Base-by-base conservation (phyloP, 2,888 invertebrate genomes). In the Caenorhabditis sulstoni region DNA sequence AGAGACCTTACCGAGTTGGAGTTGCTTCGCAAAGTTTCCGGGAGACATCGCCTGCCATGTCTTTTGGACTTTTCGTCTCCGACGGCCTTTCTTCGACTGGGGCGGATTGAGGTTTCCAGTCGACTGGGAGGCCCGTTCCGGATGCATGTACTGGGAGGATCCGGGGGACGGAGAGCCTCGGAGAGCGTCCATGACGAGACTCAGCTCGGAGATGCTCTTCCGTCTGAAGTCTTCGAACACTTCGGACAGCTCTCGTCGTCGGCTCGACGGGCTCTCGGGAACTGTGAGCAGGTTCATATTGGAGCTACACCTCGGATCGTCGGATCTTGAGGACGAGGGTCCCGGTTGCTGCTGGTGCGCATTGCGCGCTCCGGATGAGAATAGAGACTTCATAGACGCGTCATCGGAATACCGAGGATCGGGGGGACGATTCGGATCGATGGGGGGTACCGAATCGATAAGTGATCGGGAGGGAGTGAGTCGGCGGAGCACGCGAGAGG, bases 151-250 rank as follows among this genome's bases (percentile, higher is more conserved):
- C 49, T 82, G 81, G 0, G 79, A 76, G 35, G 73, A 74, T 3
- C 81, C 58, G 16, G 83, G 82, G n/a, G 74, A 79, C n/a, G 81
- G 74, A 11, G 73, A 62, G 20, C 86, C 85, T 11, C 87, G 79
- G 22, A 88, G 55, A 8, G 86, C 85, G 61, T 87, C 88, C 64
- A 88, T 79, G 12, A 88, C 87, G n/a, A 88, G 76, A 52, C 82
- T 83, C 55, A 88, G 66, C 66, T 88, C 88, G 22, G 83, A 82
- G 18, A 86, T 81, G 47, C 85, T 85, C 66, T 85, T 85, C 62
- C 85, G 80, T 18, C 88, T 83, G 44, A 88, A 76, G 41, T 86
- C 81, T 39, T 82, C 71, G 74, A 82, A 82, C 8, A 74, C 62
- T 14, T 67, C 74, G 18, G 76, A 66, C 7, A 79, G 44, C 41